phyloP scores from a whole-genome alignment of 2,113 vertebrate genomes.

The Halcyon malimbica region DNA sequence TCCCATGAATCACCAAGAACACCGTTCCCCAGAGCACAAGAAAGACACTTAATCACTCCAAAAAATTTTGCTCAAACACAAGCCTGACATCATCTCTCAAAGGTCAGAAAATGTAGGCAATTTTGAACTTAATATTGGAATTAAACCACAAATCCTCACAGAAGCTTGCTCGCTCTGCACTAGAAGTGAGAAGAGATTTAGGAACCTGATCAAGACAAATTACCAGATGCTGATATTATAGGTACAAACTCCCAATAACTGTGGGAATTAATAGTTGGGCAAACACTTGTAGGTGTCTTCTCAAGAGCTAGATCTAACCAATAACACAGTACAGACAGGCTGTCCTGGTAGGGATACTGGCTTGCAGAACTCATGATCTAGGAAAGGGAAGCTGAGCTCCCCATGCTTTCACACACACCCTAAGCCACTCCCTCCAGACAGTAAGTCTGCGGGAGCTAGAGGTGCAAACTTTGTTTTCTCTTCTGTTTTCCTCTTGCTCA shows the following conservation, averaged over 20 bases:
- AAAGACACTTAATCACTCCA: not conserved
- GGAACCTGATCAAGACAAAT: not conserved
- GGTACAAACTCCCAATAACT: not conserved
- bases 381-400: not conserved
- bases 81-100: not conserved
- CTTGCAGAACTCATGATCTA: not conserved
- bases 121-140: not conserved
- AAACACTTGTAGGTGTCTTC: not conserved
- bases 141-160: not conserved
- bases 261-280: not conserved
- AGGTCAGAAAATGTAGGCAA: not conserved
- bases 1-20: not conserved
- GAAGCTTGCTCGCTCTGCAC: not conserved
- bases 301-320: not conserved
- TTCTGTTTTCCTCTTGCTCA: not conserved
- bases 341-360: not conserved
- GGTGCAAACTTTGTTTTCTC: not conserved
- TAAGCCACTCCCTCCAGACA: not conserved
- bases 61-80: not conserved
- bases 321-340: not conserved
- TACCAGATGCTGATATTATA: not conserved
- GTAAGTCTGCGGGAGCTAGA: not conserved
- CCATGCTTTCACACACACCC: not conserved
- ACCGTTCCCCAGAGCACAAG: not conserved
- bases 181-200: not conserved